Evolutionary conservation across 2,113 vertebrate species (phyloP), one percentile per base, ranked within the genome.

Genomic region (Potamarius usumacintae): DNA sequence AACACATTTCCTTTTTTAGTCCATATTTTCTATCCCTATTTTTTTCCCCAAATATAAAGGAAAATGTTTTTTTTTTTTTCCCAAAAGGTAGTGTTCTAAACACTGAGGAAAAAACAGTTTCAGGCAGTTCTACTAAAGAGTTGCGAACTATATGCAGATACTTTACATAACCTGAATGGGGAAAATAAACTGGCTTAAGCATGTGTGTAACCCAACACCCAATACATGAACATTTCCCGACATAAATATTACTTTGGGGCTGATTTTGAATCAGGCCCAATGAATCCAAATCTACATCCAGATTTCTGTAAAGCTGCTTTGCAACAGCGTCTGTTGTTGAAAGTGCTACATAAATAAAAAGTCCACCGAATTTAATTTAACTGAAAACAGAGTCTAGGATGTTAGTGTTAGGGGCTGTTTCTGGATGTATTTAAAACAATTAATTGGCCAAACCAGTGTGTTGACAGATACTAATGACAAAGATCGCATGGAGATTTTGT

Each of bases 381-480:
- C 1, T 11, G 1, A 76, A 52, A 25, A 25, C 15, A 25, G 10
- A 52, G 48, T 22, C 20, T 17, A 50, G 14, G 50, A 25, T 18
- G 8, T 22, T 62, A 10, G 42, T 55, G 7, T 62, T 57, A 60
- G 34, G 17, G 18, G 25, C 22, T 42, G 9, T 80, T 52, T 30
- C 34, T 50, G 52, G 22, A 55, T 14, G 11, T 7, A 57, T 55
- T 57, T 65, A n/a, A 86, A n/a, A 86, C 55, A 30, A 10, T 69
- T 22, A 2, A 69, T 52, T 78, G 72, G 84, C 67, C 18, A 69
- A 20, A n/a, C n/a, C 60, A 4, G 15, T 62, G 42, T 82, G 58
- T 81, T 82, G 34, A 20, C 53, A 87, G 57, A 63, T 9, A 17
- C 5, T 30, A 52, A 78, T 27, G 42, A 67, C n/a, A 79, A 86